Conservation (phyloP, 2,888 invertebrate genomes). For the Trissoscelio sp. region DNA sequence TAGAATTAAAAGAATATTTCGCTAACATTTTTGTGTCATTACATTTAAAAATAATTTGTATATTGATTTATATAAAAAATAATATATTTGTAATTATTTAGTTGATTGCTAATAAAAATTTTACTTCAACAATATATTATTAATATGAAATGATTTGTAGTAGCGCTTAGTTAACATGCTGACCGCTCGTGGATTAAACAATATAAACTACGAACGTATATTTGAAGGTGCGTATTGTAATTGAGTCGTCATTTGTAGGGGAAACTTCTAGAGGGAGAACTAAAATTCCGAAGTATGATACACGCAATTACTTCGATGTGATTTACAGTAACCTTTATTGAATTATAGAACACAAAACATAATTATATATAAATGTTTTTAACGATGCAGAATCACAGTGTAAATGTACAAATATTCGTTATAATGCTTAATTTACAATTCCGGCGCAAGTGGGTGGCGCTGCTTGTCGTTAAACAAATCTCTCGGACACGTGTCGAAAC, state of each 20-base stretch:
- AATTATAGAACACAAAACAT: slow-evolving; percentile 22
- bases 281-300: background rate
- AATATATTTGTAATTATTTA: too few relatives aligned
- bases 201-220: background rate
- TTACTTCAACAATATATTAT: too few relatives aligned
- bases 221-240: background rate
- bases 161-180: too few relatives aligned
- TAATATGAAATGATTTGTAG: too few relatives aligned
- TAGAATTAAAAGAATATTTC: too few relatives aligned
- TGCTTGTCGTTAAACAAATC: slow-evolving; percentile 28
- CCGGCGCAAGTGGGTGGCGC: slow-evolving; percentile 18
- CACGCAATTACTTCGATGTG: slow-evolving; percentile 23
- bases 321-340: slow-evolving; percentile 29
- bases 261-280: background rate
- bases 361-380: slow-evolving; percentile 24
- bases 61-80: too few relatives aligned
- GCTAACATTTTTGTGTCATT: too few relatives aligned
- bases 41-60: too few relatives aligned
- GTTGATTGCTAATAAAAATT: too few relatives aligned
- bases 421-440: slow-evolving; percentile 52
- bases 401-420: slow-evolving; percentile 53
- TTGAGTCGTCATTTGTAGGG: too few relatives aligned
- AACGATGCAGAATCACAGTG: slow-evolving; percentile 54
- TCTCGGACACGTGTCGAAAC: slow-evolving; percentile 12
- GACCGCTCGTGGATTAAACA: too few relatives aligned